phyloP scores from a whole-genome alignment of 2,797 vertebrate species.

The Tympanoctomys barrerae region DNA sequence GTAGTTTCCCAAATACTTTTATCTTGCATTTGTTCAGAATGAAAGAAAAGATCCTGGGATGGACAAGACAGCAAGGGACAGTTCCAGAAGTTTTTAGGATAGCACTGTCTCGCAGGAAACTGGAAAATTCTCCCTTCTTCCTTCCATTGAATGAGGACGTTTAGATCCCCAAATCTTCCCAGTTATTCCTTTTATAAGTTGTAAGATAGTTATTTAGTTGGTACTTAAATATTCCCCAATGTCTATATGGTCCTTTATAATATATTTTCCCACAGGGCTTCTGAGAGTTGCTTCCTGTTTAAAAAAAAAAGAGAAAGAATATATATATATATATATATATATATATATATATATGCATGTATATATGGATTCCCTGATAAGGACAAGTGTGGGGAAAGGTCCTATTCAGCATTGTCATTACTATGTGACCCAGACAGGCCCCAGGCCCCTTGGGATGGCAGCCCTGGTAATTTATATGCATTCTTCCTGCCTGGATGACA shows the following conservation, averaged over 20 bases:
- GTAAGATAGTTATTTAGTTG: background rate
- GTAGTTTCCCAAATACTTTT: background rate
- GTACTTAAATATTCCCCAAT: background rate
- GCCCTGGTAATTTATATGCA: background rate
- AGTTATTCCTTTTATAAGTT: background rate
- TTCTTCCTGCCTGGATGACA: background rate
- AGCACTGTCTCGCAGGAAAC: background rate
- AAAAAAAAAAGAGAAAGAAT: background rate
- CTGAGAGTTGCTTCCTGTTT: background rate
- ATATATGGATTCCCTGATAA: background rate
- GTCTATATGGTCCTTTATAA: background rate
- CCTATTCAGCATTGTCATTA: background rate
- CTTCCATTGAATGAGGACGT: background rate
- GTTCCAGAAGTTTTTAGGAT: background rate
- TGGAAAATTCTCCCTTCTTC: background rate
- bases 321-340: background rate
- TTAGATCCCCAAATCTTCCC: background rate
- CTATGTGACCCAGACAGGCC: background rate
- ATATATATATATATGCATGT: background rate
- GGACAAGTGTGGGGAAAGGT: background rate
- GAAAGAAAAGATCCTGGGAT: background rate
- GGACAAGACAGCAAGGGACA: background rate
- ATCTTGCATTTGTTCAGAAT: constrained; percentile 4
- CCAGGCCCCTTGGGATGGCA: background rate
- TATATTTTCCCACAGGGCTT: background rate